Conservation (phyloP, 2,888 invertebrate species). For the Trisateles emortualis region DNA sequence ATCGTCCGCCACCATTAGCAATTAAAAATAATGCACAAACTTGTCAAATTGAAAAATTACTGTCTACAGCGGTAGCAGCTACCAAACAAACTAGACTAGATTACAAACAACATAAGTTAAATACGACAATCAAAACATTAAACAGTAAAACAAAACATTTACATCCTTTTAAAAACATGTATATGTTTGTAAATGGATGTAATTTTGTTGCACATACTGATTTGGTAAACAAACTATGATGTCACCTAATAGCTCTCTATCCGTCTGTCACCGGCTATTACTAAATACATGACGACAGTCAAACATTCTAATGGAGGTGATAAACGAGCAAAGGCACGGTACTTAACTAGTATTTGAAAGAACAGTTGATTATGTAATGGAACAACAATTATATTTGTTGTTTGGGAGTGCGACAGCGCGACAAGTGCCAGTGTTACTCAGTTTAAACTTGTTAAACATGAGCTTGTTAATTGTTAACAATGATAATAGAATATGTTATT, state of each 20-base stretch:
- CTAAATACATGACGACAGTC: constrained; percentile 8
- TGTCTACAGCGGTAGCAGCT: too few relatives aligned
- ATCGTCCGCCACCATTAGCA: too few relatives aligned
- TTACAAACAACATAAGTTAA: neutral
- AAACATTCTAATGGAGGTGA: constrained; percentile 32
- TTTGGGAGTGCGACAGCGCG: neutral
- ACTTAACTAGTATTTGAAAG: constrained; percentile 1
- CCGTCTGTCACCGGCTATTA: constrained; percentile 16
- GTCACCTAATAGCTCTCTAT: constrained; percentile 37
- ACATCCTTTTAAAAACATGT: neutral
- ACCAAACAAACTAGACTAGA: neutral
- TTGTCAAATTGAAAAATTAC: too few relatives aligned
- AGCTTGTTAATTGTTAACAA: too few relatives aligned
- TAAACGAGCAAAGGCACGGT: constrained; percentile 10
- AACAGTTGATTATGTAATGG: neutral
- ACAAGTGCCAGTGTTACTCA: neutral
- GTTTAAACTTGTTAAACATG: too few relatives aligned
- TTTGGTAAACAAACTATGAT: constrained; percentile 24
- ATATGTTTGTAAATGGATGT: too few relatives aligned
- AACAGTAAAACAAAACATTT: neutral
- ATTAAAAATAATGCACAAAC: too few relatives aligned
- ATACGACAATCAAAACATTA: neutral
- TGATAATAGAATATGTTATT: too few relatives aligned
- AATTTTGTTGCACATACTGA: neutral
- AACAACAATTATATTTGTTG: neutral